Evolutionary conservation across 2,888 invertebrate species (phyloP).

Genomic region (Anagyrus pseudococci): DNA sequence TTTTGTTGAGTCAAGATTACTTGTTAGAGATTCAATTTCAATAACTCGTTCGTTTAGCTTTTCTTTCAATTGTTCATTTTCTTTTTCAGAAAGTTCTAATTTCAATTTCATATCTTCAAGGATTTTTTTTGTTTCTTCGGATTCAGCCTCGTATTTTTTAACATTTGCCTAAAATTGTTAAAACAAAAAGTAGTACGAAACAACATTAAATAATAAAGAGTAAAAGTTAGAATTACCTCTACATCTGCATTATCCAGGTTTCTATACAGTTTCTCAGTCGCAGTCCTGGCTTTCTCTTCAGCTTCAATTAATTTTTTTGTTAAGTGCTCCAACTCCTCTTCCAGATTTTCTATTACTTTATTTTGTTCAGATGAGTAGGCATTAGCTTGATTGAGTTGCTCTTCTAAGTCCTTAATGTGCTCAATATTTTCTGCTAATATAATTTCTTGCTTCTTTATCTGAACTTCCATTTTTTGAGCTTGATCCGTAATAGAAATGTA

Average conservation of each 20-base stretch:
- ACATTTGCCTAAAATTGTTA: constrained; percentile 7
- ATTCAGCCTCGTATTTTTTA: constrained; percentile 13
- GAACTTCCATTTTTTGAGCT: constrained; percentile 42
- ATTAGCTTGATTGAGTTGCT: constrained; percentile 46
- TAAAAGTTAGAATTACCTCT: constrained; percentile 3
- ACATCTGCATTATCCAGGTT: not conserved
- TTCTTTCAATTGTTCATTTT: constrained; percentile 43
- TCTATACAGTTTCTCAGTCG: constrained; percentile 7
- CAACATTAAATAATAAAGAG: not conserved
- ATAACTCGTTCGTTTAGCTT: constrained; percentile 39
- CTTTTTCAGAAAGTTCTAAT: constrained; percentile 31
- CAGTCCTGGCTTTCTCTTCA: constrained; percentile 15
- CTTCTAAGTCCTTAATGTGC: constrained; percentile 49
- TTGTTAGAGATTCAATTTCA: constrained; percentile 41
- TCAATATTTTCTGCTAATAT: constrained; percentile 46
- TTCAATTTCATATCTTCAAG: constrained; percentile 23
- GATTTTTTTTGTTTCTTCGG: constrained; percentile 16
- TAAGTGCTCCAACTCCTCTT: constrained; percentile 47
- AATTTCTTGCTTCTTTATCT: constrained; percentile 46
- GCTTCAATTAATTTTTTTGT: constrained; percentile 26
- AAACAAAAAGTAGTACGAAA: not conserved
- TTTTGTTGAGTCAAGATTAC: constrained; percentile 42
- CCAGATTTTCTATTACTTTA: constrained; percentile 46
- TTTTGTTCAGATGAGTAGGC: constrained; percentile 48
- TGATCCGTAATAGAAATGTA: constrained; percentile 48